Conservation (phyloP, 2,888 invertebrate genomes). For the Gari tellinella region DNA sequence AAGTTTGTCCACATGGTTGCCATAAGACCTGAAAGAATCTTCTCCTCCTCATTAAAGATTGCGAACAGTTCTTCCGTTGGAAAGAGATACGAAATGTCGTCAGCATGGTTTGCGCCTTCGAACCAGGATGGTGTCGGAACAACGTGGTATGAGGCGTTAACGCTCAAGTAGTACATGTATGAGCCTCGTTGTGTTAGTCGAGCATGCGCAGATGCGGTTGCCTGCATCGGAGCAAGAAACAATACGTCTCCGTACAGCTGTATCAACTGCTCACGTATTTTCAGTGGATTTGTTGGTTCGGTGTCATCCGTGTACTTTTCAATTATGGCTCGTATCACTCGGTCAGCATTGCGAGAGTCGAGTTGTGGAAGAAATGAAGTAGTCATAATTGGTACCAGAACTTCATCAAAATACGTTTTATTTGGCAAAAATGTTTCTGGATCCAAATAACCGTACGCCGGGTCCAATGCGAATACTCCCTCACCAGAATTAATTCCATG, state of each 20-base stretch:
- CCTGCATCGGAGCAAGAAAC: slow-evolving; percentile 96
- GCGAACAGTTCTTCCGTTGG: too few species aligned
- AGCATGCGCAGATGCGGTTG: slow-evolving; percentile 93
- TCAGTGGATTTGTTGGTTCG: slow-evolving; percentile 86
- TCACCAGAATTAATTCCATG: slow-evolving; percentile 39
- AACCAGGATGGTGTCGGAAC: too few species aligned
- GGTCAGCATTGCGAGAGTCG: neutral
- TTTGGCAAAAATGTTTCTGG: slow-evolving; percentile 21
- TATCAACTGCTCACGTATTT: slow-evolving; percentile 93
- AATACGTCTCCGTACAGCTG: slow-evolving; percentile 97
- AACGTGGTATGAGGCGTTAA: slow-evolving; percentile 32
- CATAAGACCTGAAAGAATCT: too few species aligned
- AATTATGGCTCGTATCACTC: slow-evolving; percentile 10
- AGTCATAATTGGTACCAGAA: slow-evolving; percentile 16
- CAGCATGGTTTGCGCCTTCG: too few species aligned
- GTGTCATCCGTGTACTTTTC: slow-evolving; percentile 41
- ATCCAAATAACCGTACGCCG: slow-evolving; percentile 18
- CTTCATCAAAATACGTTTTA: slow-evolving; percentile 20
- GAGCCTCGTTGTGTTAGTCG: slow-evolving; percentile 82
- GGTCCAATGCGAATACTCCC: slow-evolving; percentile 28
- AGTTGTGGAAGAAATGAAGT: neutral
- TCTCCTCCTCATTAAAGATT: too few species aligned
- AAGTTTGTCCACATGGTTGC: too few species aligned
- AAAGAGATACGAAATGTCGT: too few species aligned
- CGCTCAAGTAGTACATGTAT: slow-evolving; percentile 69